Base-by-base conservation (phyloP, 2,797 vertebrate genomes). In the Myripristis murdjan region DNA sequence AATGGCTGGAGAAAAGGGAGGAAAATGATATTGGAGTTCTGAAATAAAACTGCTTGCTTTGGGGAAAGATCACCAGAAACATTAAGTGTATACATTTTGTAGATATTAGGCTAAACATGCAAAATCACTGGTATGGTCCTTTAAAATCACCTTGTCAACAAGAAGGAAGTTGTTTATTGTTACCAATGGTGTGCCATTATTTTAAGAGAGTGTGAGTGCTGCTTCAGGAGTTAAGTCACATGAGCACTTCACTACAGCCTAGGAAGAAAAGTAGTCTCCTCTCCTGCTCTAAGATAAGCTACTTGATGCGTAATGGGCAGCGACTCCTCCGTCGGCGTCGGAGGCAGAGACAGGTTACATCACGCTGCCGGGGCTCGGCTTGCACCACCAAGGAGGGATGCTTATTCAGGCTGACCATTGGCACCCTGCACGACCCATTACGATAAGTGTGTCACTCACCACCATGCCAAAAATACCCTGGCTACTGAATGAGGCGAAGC, bases 371-470 rank as follows among this genome's bases (percentile, higher is more conserved):
- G 23, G 57, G 59, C 66, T 67, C 33, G 6, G 53, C 70, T 61
- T 54, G 28, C n/a, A 6, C 59, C 24, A 74, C 62, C 16, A 63
- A 73, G 75, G 70, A 84, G 73, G 37, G 81, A 84, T 43, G 69
- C 81, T 86, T 82, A 82, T 86, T 84, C 73, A 49, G 78, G 63
- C 80, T 83, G 87, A 89, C 85, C 79, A 63, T 23, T 76, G 82
- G 81, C 89, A 84, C 85, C 82, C 78, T 68, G 66, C 73, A 82
- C 62, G 80, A 87, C 77, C 88, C 73, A 44, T 86, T 87, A 88
- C 84, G 31, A 84, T 83, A 87, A 87, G 85, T 86, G 85, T 88
- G 89, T 87, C 90, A 89, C 85, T 87, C 83, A 75, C 84, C 80
- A 56, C 85, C 39, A 76, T 47, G 88, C 89, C 87, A 89, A 75